phyloP scores from a whole-genome alignment of 2,888 invertebrate species.

The Monoplex corrugatus region DNA sequence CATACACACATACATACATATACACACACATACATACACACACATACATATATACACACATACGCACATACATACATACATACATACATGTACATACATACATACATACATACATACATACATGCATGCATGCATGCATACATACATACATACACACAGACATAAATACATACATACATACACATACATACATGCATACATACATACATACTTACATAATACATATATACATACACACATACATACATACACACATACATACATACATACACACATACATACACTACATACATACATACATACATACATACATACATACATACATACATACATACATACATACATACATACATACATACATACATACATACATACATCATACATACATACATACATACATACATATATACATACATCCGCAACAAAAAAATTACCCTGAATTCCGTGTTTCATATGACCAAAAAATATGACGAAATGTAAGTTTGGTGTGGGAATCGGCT shows the following conservation, averaged over 20 bases:
- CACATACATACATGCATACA: too few species aligned
- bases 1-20: not conserved
- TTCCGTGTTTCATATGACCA: too few species aligned
- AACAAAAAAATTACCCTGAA: too few species aligned
- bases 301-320: not conserved
- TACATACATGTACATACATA: not conserved
- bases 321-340: not conserved
- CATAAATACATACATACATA: not conserved
- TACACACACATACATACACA: conserved; percentile 5
- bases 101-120: not conserved
- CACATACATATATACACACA: not conserved
- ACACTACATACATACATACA: not conserved
- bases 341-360: not conserved
- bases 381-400: too few species aligned
- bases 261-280: not conserved
- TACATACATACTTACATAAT: too few species aligned
- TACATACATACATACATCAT: not conserved
- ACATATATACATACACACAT: not conserved
- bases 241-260: not conserved
- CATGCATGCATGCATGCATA: not conserved
- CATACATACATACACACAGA: not conserved
- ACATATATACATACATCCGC: too few species aligned
- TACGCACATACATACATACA: conserved; percentile 11
- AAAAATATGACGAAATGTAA: too few species aligned
- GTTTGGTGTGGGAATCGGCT: too few species aligned